Evolutionary conservation across 2,113 vertebrate species (phyloP).

Genomic region (Chamaetylas fuelleborni): DNA sequence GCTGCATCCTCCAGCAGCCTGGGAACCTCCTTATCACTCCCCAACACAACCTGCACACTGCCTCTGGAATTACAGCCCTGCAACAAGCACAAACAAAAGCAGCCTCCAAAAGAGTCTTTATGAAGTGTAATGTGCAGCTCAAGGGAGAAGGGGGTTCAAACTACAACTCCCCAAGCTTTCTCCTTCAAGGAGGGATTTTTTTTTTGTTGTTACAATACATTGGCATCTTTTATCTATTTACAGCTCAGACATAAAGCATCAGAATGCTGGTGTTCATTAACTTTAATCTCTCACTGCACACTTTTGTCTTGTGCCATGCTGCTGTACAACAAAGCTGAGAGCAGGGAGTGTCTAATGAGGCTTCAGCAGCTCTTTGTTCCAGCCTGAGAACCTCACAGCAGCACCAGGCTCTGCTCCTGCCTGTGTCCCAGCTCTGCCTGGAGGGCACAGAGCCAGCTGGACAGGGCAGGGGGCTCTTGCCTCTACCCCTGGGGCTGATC

Average conservation of each 20-base stretch:
- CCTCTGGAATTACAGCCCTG: slow-evolving; percentile 29
- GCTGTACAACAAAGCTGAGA: background rate
- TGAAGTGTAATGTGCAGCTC: background rate
- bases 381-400: background rate
- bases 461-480: background rate
- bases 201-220: background rate
- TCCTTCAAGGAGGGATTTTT: background rate
- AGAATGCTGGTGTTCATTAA: background rate
- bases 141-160: background rate
- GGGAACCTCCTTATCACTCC: slow-evolving; percentile 43
- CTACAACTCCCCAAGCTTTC: background rate
- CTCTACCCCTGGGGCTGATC: background rate
- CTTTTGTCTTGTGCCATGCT: background rate
- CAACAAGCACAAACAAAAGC: slow-evolving; percentile 44
- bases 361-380: background rate
- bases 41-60: slow-evolving; percentile 47
- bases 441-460: background rate
- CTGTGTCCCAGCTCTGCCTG: background rate
- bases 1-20: slow-evolving; percentile 1
- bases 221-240: background rate
- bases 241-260: background rate
- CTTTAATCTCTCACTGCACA: background rate
- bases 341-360: background rate
- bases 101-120: background rate
- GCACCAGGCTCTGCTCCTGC: background rate